Evolutionary conservation across 2,888 invertebrate species (phyloP), one percentile per base, ranked within the genome.

Genomic region (Plebejus argus): DNA sequence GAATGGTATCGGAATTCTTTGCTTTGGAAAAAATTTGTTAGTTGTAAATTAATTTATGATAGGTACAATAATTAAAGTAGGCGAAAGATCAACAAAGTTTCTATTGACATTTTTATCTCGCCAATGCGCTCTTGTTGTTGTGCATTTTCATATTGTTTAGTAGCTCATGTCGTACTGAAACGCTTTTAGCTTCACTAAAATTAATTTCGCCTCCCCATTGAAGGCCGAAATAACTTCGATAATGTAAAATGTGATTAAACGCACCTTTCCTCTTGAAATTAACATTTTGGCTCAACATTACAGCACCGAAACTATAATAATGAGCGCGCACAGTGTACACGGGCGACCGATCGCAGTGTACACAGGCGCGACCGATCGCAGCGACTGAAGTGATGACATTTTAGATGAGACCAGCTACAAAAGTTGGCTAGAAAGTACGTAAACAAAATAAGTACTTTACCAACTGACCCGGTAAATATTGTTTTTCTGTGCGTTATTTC

Each of bases 151-250:
- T 33, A 66, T 28, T 66, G 23, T 61, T 61, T 5, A 6, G 28
- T 66, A 33, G 66, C 66, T 61, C 23, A 23, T 61, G 66, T 33
- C 66, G 66, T 66, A n/a, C n/a, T n/a, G 66, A 66, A 66, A 66
- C 6, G 66, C 66, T 66, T 66, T 66, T 66, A 66, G 66, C 66
- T 66, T 66, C 66, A 66, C 66, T 66, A 66, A 66, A 66, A 66
- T 66, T 66, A 66, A 66, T 66, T 66, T 33, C 28, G 66, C 66
- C 66, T 66, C 28, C 66, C 61, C 28, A 66, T 66, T 66, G 66
- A 66, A 66, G 66, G 66, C 66, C 66, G 66, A 66, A 66, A 66
- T 66, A 66, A 66, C 66, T 66, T 66, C 66, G 66, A 66, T 66
- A 66, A 66, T 66, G 66, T 66, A 66, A 66, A 66, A 66, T 66